Conservation (phyloP, 2,888 invertebrate species). For the Uloborus plumipes region DNA sequence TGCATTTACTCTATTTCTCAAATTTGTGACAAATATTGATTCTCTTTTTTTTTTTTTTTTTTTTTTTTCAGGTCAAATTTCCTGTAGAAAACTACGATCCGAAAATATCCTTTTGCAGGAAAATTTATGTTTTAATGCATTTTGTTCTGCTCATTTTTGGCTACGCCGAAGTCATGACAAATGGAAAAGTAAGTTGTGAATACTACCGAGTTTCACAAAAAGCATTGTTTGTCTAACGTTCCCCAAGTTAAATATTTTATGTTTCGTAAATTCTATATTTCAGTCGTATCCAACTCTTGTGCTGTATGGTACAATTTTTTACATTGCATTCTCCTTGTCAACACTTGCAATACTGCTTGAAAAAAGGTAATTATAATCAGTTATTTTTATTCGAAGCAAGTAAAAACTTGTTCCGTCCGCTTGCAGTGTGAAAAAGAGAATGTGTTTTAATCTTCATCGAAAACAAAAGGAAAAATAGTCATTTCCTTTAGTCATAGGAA, state of each 20-base stretch:
- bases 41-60: conserved; percentile 76
- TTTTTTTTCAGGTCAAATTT: conserved; percentile 70
- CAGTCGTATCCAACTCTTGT: conserved; percentile 4
- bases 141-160: conserved; percentile 11
- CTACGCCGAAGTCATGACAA: conserved; percentile 23
- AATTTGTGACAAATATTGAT: too few species aligned
- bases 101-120: conserved; percentile 14
- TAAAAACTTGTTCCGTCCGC: too few species aligned
- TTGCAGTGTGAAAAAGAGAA: too few species aligned
- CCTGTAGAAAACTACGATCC: conserved; percentile 54
- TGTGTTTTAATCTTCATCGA: too few species aligned
- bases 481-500: too few species aligned
- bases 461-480: too few species aligned
- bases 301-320: conserved; percentile 17
- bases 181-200: conserved; percentile 9
- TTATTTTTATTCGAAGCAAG: too few species aligned
- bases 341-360: conserved; percentile 23
- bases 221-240: neutral
- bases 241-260: neutral
- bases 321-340: conserved; percentile 31
- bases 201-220: neutral
- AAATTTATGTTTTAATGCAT: conserved; percentile 41
- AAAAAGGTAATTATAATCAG: conserved; percentile 25
- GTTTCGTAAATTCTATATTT: neutral
- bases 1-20: too few species aligned